Evolutionary conservation across 2,797 vertebrate species (phyloP).

Genomic region (Siniperca obscura): DNA sequence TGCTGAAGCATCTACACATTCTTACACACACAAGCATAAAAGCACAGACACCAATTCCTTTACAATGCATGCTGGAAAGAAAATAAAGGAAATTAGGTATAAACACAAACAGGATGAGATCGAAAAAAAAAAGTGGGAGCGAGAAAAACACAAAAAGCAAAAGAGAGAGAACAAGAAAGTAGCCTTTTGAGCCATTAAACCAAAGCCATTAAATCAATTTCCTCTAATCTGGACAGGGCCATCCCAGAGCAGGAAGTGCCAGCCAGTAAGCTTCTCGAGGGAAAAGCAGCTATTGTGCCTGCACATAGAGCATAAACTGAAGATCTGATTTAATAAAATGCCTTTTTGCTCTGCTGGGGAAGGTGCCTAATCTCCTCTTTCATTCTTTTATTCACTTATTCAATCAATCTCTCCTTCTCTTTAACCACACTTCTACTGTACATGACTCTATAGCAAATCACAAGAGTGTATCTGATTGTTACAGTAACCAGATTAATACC

Average conservation of each 20-base stretch:
- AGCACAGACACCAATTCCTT: neutral
- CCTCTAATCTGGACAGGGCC: constrained; percentile 76
- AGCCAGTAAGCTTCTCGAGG: constrained; percentile 60
- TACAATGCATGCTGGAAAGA: neutral
- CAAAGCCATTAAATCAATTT: constrained; percentile 81
- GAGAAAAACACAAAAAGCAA: neutral
- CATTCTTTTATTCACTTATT: constrained; percentile 39
- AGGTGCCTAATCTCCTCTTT: constrained; percentile 47
- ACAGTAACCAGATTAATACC: constrained; percentile 16
- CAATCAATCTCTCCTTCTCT: constrained; percentile 1
- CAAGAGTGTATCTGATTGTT: constrained; percentile 36
- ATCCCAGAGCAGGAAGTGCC: constrained; percentile 78
- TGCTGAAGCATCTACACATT: neutral
- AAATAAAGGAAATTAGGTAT: constrained; percentile 9
- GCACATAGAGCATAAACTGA: constrained; percentile 64
- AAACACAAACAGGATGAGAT: constrained; percentile 3
- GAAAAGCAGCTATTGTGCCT: constrained; percentile 73
- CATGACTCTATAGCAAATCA: constrained; percentile 1
- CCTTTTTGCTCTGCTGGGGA: constrained; percentile 40
- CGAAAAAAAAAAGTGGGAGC: neutral
- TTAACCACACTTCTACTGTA: neutral
- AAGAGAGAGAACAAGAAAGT: constrained; percentile 23
- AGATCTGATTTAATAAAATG: constrained; percentile 80
- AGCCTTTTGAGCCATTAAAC: constrained; percentile 72
- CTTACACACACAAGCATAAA: neutral